Evolutionary conservation across 1,140 invertebrate species (phyloP), one percentile per base, ranked within the genome.

Genomic region (Bactericera cockerelli): DNA sequence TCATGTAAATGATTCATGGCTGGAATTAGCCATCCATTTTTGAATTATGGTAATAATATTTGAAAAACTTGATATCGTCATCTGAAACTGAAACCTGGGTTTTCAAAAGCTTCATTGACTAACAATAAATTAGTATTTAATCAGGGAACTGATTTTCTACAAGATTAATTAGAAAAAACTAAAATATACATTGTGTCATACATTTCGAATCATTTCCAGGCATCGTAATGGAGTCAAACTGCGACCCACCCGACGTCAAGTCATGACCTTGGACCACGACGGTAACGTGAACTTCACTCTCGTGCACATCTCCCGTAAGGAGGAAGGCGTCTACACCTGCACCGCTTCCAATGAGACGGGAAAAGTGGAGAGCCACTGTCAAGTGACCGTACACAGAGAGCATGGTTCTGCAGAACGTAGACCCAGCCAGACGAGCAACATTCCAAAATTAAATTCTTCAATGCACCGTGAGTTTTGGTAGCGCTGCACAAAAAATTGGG

Each of bases 321-420:
- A 96, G 70, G 81, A 81, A 2, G 93, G 92, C 13, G 75, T 83
- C n/a, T 98, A 96, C 70, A 83, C 80, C 0, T 93, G 89, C 63
- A 81, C 82, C 0, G 92, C 91, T 1, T 81, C 79, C 6, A 96
- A 96, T 70, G 82, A 86, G 62, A 81, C 93, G 3, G 93, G 93
- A 26, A 75, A 80, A 66, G 77, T 80, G 2, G 85, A 88, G 64
- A 88, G 81, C 2, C 79, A 76, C 11, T 82, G 82, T 14, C 79
- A 78, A 33, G 79, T 94, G 6, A 70, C 75, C 28, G 81, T 93
- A 1, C 67, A 75, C 69, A n/a, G 67, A 65, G n/a, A 71, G 67
- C 33, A 36, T 36, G 33, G 33, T 11, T 16, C n/a, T 16, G 6
- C 4, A 2, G 13, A 3, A 6, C 2, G 22, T n/a, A 24, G 57